Percentiles rank a stretch among this genome's conserved stretches.
Conservation (phyloP, 1,140 invertebrate genomes). For the Drosophila ogumai region DNA sequence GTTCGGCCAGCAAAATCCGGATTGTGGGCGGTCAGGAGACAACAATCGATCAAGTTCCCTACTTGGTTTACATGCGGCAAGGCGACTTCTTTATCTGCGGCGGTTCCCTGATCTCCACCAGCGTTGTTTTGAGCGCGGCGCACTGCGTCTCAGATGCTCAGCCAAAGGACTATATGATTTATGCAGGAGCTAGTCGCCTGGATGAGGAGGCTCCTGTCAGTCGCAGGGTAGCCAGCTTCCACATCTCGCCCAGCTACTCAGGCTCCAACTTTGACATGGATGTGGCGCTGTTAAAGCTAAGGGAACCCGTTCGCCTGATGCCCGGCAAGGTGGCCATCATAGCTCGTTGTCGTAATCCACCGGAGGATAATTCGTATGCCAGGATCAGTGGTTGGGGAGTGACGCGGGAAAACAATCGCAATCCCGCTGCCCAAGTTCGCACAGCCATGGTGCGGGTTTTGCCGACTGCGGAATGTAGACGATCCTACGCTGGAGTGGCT, state of each 20-base stretch:
- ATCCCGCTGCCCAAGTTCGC: slow-evolving; percentile 67
- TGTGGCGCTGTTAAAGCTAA: slow-evolving; percentile 65
- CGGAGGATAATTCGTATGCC: slow-evolving; percentile 57
- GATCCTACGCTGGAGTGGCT: slow-evolving; percentile 62
- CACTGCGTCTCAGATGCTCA: slow-evolving; percentile 63
- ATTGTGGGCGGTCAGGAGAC: slow-evolving; percentile 71
- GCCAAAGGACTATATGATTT: slow-evolving; percentile 52
- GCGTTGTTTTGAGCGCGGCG: slow-evolving; percentile 69
- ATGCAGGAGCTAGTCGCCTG: slow-evolving; percentile 69
- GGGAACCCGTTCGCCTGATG: slow-evolving; percentile 9
- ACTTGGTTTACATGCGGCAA: slow-evolving; percentile 65
- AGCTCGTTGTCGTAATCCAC: slow-evolving; percentile 37
- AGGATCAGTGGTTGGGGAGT: slow-evolving; percentile 76
- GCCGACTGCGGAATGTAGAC: slow-evolving; percentile 49
- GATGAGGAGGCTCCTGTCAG: slow-evolving; percentile 43
- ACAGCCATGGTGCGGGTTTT: slow-evolving; percentile 62
- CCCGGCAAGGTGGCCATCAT: slow-evolving; percentile 60
- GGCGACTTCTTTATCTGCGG: slow-evolving; percentile 65
- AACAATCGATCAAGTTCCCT: slow-evolving; percentile 61
- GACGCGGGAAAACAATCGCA: slow-evolving; percentile 43
- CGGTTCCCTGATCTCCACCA: slow-evolving; percentile 62
- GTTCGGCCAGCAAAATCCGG: slow-evolving; percentile 24
- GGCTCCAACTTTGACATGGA: slow-evolving; percentile 74
- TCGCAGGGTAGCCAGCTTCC: slow-evolving; percentile 43
- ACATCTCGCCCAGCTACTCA: slow-evolving; percentile 43